These are phyloP conservation scores for Festucalex cinctus DNA, from an alignment of 2,113 vertebrate species.

Conservation along the genomic window DNA sequence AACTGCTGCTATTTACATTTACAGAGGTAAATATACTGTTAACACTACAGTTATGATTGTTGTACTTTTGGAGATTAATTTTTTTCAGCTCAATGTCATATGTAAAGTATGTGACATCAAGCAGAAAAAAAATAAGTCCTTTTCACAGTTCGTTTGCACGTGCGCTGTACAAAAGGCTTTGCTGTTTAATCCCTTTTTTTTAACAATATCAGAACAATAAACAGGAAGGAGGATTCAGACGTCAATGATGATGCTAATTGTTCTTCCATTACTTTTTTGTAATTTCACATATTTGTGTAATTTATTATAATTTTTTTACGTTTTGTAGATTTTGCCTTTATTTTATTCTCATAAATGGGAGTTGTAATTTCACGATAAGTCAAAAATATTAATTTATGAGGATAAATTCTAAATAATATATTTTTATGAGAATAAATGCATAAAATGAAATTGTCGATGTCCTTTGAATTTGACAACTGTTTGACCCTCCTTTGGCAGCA, in stretches of 20 bases:
- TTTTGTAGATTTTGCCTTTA: too few species aligned
- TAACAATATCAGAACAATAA: neutral
- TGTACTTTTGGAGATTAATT: conserved; percentile 1
- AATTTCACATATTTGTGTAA: neutral
- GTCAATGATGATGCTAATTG: neutral
- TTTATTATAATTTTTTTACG: too few species aligned
- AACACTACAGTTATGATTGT: neutral
- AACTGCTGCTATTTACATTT: conserved; percentile 9
- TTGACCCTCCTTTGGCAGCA: too few species aligned
- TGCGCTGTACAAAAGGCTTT: neutral
- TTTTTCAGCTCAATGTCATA: neutral
- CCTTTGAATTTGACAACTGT: too few species aligned
- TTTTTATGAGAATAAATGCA: too few species aligned
- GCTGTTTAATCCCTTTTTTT: neutral
- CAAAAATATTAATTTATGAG: too few species aligned
- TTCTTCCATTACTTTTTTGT: neutral
- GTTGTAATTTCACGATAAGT: too few species aligned
- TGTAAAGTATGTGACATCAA: neutral
- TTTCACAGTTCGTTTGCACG: neutral
- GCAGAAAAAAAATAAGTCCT: neutral
- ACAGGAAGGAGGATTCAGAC: neutral
- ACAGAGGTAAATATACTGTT: conserved; percentile 2
- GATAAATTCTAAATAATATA: too few species aligned
- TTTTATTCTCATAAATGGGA: too few species aligned
- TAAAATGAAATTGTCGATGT: too few species aligned